A percentile compares a stretch with the other conserved stretches of the same genome.
These are phyloP conservation scores for Listrodromus nycthemerus DNA, from an alignment of 2,888 invertebrate species.

Conservation along the genomic window DNA sequence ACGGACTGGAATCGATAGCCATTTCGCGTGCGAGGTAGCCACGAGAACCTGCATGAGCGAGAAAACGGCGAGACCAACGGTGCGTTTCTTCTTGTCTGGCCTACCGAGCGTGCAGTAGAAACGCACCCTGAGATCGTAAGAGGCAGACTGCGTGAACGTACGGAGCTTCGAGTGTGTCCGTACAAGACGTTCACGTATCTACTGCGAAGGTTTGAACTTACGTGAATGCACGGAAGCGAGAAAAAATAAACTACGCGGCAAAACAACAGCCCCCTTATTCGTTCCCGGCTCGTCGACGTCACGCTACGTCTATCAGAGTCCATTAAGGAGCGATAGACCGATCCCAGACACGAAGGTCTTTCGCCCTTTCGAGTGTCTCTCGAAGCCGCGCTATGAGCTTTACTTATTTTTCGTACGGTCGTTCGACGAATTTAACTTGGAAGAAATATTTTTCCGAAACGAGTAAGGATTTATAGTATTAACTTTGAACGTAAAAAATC, in stretches of 20 bases:
- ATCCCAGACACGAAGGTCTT: constrained; percentile 59
- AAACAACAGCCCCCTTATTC: constrained; percentile 47
- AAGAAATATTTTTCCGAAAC: neutral
- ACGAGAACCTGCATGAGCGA: constrained; percentile 33
- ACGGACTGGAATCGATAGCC: constrained; percentile 51
- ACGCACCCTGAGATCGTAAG: constrained; percentile 50
- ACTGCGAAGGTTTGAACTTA: constrained; percentile 32
- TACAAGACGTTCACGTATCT: constrained; percentile 15
- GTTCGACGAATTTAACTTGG: constrained; percentile 21
- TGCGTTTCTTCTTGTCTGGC: constrained; percentile 46
- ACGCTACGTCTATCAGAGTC: constrained; percentile 49
- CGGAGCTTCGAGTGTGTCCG: constrained; percentile 37
- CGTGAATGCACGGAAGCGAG: constrained; percentile 54
- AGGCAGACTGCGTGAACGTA: constrained; percentile 9
- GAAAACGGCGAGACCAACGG: constrained; percentile 37
- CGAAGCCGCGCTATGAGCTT: neutral
- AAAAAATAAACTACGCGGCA: constrained; percentile 30
- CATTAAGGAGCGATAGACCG: constrained; percentile 67
- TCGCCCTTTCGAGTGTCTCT: constrained; percentile 52
- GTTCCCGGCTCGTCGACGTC: constrained; percentile 54
- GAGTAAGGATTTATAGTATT: no score
- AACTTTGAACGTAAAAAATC: no score
- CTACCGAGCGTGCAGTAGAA: constrained; percentile 36
- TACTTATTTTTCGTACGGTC: neutral
- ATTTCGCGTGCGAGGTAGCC: constrained; percentile 45